These are phyloP conservation scores for Morpho helenor DNA, from an alignment of 2,888 invertebrate species.

Conservation along the genomic window DNA sequence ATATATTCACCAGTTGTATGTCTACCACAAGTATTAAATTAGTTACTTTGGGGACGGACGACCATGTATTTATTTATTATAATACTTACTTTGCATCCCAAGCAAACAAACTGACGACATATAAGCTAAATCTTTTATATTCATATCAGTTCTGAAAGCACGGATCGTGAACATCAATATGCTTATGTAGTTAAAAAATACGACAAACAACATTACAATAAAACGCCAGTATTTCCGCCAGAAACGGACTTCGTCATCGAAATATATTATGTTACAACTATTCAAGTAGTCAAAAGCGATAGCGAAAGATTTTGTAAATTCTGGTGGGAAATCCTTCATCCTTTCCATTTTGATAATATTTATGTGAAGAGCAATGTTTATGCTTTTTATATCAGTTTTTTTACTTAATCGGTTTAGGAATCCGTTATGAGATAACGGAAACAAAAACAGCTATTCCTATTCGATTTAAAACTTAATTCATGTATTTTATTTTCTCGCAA, in stretches of 20 bases:
- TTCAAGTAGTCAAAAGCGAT: slow-evolving; percentile 1
- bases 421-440: background rate
- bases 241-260: background rate
- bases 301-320: slow-evolving; percentile 1
- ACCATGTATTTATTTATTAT: too few relatives aligned
- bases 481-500: too few relatives aligned
- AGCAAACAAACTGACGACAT: background rate
- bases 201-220: background rate
- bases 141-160: background rate
- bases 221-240: slow-evolving; percentile 4
- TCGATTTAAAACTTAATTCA: too few relatives aligned
- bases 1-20: too few relatives aligned
- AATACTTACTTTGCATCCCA: slow-evolving; percentile 7
- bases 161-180: background rate
- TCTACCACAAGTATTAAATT: too few relatives aligned
- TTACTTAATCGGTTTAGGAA: background rate
- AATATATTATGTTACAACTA: background rate
- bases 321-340: slow-evolving; percentile 3
- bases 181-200: background rate
- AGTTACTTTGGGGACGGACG: too few relatives aligned
- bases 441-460: too few relatives aligned
- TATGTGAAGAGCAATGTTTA: background rate
- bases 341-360: slow-evolving; percentile 4
- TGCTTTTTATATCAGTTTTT: background rate
- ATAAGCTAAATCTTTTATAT: background rate